Evolutionary conservation across 2,113 vertebrate species (phyloP).

Genomic region (Xyliphius kryptos): DNA sequence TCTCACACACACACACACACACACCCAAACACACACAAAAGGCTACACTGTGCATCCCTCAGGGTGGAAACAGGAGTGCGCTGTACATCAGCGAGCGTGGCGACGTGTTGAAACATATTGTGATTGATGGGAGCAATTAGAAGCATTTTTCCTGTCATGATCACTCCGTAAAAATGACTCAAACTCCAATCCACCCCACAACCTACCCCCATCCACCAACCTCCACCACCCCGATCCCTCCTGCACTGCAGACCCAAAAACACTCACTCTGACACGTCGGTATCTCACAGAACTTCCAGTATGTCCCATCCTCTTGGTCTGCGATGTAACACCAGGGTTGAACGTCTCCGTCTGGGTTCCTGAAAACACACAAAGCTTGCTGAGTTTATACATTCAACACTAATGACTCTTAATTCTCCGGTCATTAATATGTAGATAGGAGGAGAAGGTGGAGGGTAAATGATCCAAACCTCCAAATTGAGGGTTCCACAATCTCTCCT

Average conservation of each 20-base stretch:
- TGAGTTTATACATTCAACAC: not conserved
- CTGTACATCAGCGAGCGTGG: slow-evolving; percentile 10
- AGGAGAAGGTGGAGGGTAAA: too few relatives aligned
- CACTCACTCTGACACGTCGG: slow-evolving; percentile 89
- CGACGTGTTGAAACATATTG: slow-evolving; percentile 48
- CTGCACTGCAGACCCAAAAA: not conserved
- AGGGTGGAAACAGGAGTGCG: slow-evolving; percentile 7
- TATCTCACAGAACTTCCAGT: slow-evolving; percentile 96
- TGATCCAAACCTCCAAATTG: too few relatives aligned
- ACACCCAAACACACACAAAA: slow-evolving; percentile 23
- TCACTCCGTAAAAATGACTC: slow-evolving; percentile 38
- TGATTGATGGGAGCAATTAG: slow-evolving; percentile 56
- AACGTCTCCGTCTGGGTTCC: slow-evolving; percentile 92
- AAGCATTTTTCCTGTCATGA: slow-evolving; percentile 55
- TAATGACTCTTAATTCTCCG: too few relatives aligned
- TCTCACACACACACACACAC: slow-evolving; percentile 5
- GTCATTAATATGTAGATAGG: too few relatives aligned
- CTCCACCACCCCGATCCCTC: not conserved
- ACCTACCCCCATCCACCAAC: not conserved
- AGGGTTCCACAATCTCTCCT: too few relatives aligned
- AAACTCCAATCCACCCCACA: not conserved
- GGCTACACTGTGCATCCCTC: not conserved
- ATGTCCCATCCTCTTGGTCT: slow-evolving; percentile 86
- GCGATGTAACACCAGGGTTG: slow-evolving; percentile 95
- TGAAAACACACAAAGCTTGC: slow-evolving; percentile 43